phyloP scores from a whole-genome alignment of 2,113 vertebrate genomes.

The Pollachius pollachius region DNA sequence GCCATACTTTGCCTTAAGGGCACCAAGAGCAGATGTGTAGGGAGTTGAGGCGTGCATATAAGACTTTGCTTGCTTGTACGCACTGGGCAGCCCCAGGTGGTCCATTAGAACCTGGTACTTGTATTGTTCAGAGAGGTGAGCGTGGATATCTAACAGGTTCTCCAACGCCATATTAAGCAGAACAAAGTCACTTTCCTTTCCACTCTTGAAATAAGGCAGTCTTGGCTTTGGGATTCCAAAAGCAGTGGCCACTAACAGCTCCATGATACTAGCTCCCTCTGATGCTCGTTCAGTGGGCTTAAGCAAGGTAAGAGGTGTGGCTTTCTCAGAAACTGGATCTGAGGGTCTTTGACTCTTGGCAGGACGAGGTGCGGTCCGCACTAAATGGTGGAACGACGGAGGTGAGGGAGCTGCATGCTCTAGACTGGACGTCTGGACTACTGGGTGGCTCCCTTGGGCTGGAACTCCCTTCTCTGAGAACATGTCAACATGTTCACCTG shows the following conservation, averaged over 20 bases:
- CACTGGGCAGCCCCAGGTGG: neutral
- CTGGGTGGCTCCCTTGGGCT: too few relatives aligned
- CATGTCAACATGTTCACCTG: too few relatives aligned
- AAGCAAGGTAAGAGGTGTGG: too few relatives aligned
- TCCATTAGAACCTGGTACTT: slow-evolving; percentile 19
- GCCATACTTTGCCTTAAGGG: neutral
- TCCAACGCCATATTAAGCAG: slow-evolving; percentile 18
- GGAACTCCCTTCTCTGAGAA: too few relatives aligned
- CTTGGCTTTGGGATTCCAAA: slow-evolving; percentile 7
- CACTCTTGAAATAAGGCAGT: neutral
- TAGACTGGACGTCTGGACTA: too few relatives aligned
- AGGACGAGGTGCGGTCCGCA: too few relatives aligned
- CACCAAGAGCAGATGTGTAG: neutral
- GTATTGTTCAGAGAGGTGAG: slow-evolving; percentile 12
- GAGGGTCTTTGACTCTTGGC: too few relatives aligned
- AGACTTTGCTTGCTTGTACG: too few relatives aligned
- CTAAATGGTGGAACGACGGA: too few relatives aligned
- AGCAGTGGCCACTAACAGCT: neutral
- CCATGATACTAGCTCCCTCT: neutral
- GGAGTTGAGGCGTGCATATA: slow-evolving; percentile 4
- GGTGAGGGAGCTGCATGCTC: too few relatives aligned
- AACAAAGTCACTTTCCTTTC: slow-evolving; percentile 7
- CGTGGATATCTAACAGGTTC: slow-evolving; percentile 5
- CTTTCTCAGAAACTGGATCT: too few relatives aligned
- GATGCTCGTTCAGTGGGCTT: too few relatives aligned